Evolutionary conservation across 2,113 vertebrate genomes (phyloP).

Genomic region (Thamnophis sirtalis): DNA sequence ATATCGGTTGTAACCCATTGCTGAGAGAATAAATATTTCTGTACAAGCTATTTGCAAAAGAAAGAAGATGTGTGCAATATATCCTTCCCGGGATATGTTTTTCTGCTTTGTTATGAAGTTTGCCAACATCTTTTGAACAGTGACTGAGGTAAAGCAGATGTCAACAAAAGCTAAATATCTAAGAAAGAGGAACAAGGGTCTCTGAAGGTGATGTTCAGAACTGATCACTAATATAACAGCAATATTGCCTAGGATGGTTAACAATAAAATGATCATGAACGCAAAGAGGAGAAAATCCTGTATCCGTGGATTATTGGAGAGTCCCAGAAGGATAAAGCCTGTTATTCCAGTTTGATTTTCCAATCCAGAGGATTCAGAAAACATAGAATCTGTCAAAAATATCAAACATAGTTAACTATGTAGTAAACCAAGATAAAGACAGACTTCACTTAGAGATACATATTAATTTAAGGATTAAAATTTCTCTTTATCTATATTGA

Average conservation of each 20-base stretch:
- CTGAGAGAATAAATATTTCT: constrained; percentile 46
- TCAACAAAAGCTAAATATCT: constrained; percentile 50
- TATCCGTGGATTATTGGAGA: neutral
- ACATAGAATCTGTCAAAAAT: neutral
- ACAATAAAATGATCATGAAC: neutral
- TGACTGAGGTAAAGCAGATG: constrained; percentile 58
- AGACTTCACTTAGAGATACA: neutral
- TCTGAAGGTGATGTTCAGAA: constrained; percentile 34
- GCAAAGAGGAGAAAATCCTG: neutral
- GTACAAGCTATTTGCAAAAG: constrained; percentile 42
- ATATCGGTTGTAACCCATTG: constrained; percentile 59
- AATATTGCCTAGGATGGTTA: constrained; percentile 16
- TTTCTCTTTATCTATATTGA: neutral
- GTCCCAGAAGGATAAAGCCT: neutral
- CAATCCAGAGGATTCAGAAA: neutral
- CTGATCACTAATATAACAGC: constrained; percentile 37
- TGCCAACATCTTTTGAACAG: constrained; percentile 53
- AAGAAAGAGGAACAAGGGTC: constrained; percentile 37
- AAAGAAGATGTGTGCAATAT: constrained; percentile 53
- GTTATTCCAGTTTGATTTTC: neutral
- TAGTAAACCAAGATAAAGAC: neutral
- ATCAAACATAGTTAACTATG: neutral
- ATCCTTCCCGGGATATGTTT: constrained; percentile 39
- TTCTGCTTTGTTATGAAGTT: constrained; percentile 46
- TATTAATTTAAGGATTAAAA: neutral